phyloP scores from a whole-genome alignment of 2,888 invertebrate genomes.

The Meganola albula region DNA sequence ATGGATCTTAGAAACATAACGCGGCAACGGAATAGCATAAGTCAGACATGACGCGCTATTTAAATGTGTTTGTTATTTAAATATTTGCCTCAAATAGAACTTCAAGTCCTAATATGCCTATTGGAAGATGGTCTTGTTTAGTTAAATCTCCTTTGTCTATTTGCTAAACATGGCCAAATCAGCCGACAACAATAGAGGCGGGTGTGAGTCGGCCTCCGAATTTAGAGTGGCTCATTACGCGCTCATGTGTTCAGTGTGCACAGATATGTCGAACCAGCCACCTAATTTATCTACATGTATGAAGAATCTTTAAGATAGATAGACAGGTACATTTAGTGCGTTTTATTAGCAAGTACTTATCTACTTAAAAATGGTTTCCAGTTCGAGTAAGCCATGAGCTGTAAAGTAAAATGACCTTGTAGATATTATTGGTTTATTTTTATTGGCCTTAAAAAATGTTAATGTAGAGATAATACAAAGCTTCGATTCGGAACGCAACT shows the following conservation, averaged over 20 bases:
- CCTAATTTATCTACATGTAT: background rate
- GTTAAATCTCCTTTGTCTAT: slow-evolving; percentile 23
- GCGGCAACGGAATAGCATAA: too few species aligned
- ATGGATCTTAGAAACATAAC: background rate
- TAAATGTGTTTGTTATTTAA: background rate
- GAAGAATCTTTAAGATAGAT: slow-evolving; percentile 1
- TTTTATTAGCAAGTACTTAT: background rate
- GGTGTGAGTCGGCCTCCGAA: slow-evolving; percentile 22
- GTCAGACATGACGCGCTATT: too few species aligned
- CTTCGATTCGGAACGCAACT: too few species aligned
- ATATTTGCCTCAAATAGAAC: background rate
- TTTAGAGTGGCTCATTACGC: slow-evolving; percentile 39
- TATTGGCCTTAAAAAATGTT: too few species aligned
- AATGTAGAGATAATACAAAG: too few species aligned
- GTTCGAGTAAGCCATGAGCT: too few species aligned
- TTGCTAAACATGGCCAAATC: slow-evolving; percentile 31
- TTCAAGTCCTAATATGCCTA: too few species aligned
- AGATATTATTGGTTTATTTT: too few species aligned
- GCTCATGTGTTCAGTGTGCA: slow-evolving; percentile 25
- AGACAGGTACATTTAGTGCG: background rate
- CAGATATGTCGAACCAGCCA: slow-evolving; percentile 8
- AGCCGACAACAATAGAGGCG: slow-evolving; percentile 34
- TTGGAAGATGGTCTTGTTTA: slow-evolving; percentile 12
- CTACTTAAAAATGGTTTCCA: too few species aligned
- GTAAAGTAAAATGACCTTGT: too few species aligned